A percentile compares a stretch with the other conserved stretches of the same genome.
These are phyloP conservation scores for Chaetodon auriga DNA, from an alignment of 2,113 vertebrate species.

Conservation along the genomic window DNA sequence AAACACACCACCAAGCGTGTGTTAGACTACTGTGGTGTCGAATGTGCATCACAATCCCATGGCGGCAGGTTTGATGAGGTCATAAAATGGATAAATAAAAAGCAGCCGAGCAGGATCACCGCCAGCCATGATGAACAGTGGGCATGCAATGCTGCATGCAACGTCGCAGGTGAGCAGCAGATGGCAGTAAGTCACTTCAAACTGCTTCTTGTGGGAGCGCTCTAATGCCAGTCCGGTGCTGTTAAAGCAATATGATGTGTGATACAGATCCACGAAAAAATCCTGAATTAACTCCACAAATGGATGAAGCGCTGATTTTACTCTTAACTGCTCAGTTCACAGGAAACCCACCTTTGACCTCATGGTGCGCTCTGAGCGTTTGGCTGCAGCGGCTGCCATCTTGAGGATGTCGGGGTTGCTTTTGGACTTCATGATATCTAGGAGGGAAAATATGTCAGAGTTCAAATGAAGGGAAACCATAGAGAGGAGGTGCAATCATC, in stretches of 20 bases:
- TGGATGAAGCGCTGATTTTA: background rate
- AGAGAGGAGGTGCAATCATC: background rate
- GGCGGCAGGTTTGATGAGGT: constrained; percentile 37
- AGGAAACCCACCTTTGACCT: constrained; percentile 84
- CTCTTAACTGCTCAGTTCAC: background rate
- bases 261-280: background rate
- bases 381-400: constrained; percentile 87
- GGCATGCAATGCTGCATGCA: constrained; percentile 43
- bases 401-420: constrained; percentile 89
- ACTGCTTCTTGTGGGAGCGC: background rate
- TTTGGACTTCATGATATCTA: constrained; percentile 90
- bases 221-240: background rate
- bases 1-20: constrained; percentile 74
- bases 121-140: background rate
- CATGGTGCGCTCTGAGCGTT: constrained; percentile 86
- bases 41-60: constrained; percentile 51
- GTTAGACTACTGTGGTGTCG: constrained; percentile 68
- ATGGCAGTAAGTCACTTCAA: constrained; percentile 62
- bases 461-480: background rate
- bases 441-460: background rate
- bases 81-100: constrained; percentile 15
- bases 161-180: constrained; percentile 57
- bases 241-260: background rate
- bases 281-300: background rate
- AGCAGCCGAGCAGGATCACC: constrained; percentile 4